Evolutionary conservation across 2,888 invertebrate species (phyloP).

Genomic region (Metellina segmentata): DNA sequence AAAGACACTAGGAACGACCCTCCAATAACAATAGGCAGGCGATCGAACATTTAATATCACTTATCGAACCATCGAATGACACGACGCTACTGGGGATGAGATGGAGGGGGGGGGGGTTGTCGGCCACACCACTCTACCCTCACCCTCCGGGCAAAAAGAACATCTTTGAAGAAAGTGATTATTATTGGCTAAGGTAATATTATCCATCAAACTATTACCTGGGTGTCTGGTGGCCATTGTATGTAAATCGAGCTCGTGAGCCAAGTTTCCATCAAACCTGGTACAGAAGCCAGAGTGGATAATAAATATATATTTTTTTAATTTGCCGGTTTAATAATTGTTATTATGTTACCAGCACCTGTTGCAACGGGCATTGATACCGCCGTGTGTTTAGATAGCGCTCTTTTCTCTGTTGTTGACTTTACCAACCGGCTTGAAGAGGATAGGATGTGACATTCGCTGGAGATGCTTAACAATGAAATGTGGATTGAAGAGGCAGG

Average conservation of each 20-base stretch:
- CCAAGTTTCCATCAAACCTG: background rate
- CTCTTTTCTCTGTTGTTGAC: background rate
- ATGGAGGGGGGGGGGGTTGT: background rate
- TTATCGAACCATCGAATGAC: constrained; percentile 44
- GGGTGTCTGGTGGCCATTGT: constrained; percentile 62
- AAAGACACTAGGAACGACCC: background rate
- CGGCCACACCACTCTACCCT: constrained; percentile 4
- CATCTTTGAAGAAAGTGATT: constrained; percentile 38
- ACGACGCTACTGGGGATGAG: background rate
- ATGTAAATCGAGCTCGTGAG: constrained; percentile 69
- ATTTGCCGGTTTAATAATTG: constrained; percentile 69
- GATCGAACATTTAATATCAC: constrained; percentile 50
- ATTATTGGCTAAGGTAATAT: constrained; percentile 41
- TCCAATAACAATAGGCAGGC: constrained; percentile 45
- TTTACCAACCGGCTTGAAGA: background rate
- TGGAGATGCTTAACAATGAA: constrained; percentile 11
- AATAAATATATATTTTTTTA: constrained; percentile 72
- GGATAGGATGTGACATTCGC: constrained; percentile 13
- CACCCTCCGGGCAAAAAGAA: constrained; percentile 8
- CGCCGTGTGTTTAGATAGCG: constrained; percentile 19
- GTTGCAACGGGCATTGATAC: constrained; percentile 41
- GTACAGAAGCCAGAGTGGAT: constrained; percentile 50
- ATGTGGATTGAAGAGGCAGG: constrained; percentile 20
- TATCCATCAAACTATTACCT: constrained; percentile 72
- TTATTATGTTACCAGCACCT: constrained; percentile 68